These are phyloP conservation scores for Amia ocellicauda DNA, from an alignment of 2,113 vertebrate species.

Conservation along the genomic window DNA sequence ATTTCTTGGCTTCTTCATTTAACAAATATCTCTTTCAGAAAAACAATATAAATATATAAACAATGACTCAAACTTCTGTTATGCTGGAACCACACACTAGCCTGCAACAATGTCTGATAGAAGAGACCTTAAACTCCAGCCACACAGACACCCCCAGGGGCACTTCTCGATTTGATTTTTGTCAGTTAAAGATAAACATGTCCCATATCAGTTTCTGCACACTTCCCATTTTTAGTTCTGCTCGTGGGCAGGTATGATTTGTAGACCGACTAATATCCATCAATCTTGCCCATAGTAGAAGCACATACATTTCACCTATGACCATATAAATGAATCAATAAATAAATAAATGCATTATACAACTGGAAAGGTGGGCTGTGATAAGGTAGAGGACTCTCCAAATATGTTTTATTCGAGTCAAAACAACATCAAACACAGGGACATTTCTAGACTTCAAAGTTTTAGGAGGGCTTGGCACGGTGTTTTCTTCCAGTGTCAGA, in stretches of 20 bases:
- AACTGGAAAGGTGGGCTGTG: neutral
- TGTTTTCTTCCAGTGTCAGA: no score
- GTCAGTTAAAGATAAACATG: constrained; percentile 45
- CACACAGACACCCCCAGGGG: constrained; percentile 28
- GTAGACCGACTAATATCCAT: constrained; percentile 28
- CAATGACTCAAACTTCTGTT: no score
- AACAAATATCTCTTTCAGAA: constrained; percentile 15
- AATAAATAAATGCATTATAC: constrained; percentile 1
- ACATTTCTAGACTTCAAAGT: no score
- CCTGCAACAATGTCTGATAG: constrained; percentile 24
- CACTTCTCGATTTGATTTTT: constrained; percentile 47
- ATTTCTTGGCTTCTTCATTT: neutral
- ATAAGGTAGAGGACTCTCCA: neutral
- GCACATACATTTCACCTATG: constrained; percentile 14
- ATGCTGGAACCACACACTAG: no score
- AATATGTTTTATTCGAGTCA: no score
- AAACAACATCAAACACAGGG: no score
- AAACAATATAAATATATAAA: neutral
- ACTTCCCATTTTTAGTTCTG: neutral
- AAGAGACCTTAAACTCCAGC: neutral
- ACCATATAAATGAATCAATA: constrained; percentile 16
- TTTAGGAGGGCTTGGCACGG: no score
- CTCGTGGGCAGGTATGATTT: constrained; percentile 27
- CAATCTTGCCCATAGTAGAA: constrained; percentile 25
- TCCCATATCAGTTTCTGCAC: constrained; percentile 13